Percentiles rank a stretch among this genome's conserved stretches.
Conservation (phyloP, 2,888 invertebrate genomes). For the Euclidia mi region DNA sequence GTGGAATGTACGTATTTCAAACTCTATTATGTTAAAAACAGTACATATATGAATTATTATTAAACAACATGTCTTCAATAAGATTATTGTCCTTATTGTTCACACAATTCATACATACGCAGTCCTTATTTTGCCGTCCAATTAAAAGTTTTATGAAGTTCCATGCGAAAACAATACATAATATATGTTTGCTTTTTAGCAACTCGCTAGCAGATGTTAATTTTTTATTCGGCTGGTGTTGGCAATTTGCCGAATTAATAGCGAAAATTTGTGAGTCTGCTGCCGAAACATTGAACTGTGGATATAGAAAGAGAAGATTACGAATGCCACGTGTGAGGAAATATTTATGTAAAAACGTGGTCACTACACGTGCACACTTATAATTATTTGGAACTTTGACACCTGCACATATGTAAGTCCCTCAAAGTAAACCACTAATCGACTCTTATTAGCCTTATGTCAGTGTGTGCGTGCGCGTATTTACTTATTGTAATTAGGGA, state of each 20-base stretch:
- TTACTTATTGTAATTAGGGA: no score
- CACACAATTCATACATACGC: no score
- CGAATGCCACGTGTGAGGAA: neutral
- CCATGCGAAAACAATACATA: neutral
- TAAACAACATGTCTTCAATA: neutral
- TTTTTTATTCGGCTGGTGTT: neutral
- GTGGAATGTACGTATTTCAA: constrained; percentile 18
- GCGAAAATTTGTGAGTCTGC: constrained; percentile 2
- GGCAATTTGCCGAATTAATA: constrained; percentile 9
- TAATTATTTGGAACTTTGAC: no score
- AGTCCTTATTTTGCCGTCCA: no score
- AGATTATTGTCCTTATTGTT: no score
- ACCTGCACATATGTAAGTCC: no score
- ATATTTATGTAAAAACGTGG: no score
- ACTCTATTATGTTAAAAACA: neutral
- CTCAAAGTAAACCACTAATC: no score
- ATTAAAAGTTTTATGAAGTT: neutral
- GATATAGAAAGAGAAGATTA: neutral
- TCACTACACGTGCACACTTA: no score
- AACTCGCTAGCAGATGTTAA: constrained; percentile 2
- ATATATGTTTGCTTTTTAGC: constrained; percentile 2
- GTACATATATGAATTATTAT: neutral
- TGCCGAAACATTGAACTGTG: constrained; percentile 4
- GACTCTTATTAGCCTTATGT: no score
- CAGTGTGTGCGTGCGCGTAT: no score